Conservation (phyloP, 2,113 vertebrate species). For the Diadophis punctatus region DNA sequence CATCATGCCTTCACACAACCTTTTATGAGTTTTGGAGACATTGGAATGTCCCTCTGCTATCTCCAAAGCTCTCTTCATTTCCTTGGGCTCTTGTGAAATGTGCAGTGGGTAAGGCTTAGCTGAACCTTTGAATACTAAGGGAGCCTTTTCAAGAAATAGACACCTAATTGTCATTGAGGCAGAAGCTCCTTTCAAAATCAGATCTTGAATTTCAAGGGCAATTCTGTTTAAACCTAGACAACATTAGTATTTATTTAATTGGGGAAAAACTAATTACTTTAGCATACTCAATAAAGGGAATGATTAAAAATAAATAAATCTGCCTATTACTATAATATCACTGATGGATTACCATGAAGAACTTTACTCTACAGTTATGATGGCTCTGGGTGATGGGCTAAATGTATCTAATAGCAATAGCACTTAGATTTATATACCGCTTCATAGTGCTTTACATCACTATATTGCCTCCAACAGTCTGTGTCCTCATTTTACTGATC, state of each 20-base stretch:
- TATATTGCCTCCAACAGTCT: neutral
- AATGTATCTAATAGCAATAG: neutral
- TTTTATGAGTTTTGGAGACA: neutral
- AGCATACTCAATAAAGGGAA: neutral
- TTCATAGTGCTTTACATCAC: neutral
- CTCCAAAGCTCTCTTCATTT: neutral
- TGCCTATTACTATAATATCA: neutral
- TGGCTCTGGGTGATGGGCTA: neutral
- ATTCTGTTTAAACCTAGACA: neutral
- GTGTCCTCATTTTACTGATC: neutral
- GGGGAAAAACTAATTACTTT: neutral
- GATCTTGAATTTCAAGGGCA: neutral
- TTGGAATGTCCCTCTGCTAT: neutral
- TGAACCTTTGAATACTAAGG: neutral
- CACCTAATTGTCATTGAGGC: neutral
- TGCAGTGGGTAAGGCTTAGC: neutral
- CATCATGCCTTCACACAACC: neutral
- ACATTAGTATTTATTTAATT: neutral
- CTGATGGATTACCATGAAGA: neutral
- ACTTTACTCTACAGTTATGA: neutral
- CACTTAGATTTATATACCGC: neutral
- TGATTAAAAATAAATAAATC: neutral
- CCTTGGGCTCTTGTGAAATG: neutral
- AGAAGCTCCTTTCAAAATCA: neutral
- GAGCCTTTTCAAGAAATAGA: neutral